A percentile compares a stretch with the other conserved stretches of the same genome.
phyloP scores from a whole-genome alignment of 1,140 invertebrate species.

The Drosophila littoralis region DNA sequence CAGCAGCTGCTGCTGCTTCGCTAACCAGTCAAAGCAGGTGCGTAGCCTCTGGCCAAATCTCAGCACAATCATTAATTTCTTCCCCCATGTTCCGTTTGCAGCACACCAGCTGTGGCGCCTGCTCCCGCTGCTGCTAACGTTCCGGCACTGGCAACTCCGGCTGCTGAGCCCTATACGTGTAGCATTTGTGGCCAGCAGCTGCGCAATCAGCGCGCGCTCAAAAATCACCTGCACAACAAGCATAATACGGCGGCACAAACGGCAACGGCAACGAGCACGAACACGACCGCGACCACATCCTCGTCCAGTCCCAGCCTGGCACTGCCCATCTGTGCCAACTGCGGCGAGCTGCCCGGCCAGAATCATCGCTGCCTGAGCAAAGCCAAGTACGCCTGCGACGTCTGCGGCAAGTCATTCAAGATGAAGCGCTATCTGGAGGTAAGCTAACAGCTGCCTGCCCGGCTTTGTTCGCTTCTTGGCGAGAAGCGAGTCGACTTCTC shows the following conservation, averaged over 20 bases:
- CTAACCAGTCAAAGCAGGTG: constrained; percentile 42
- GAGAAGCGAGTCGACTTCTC: too few species aligned
- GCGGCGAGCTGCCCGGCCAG: constrained; percentile 55
- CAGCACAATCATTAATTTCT: background rate
- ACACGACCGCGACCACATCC: background rate
- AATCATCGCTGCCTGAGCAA: constrained; percentile 65
- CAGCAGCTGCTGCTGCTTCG: constrained; percentile 2
- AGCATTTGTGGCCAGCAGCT: constrained; percentile 41
- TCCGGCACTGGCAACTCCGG: background rate
- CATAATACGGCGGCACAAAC: constrained; percentile 17
- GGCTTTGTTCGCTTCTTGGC: too few species aligned
- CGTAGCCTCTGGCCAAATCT: background rate
- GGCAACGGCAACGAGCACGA: background rate
- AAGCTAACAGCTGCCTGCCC: background rate
- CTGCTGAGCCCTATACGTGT: constrained; percentile 22
- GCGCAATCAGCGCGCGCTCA: constrained; percentile 50
- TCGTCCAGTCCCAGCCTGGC: constrained; percentile 17
- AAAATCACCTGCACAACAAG: constrained; percentile 58
- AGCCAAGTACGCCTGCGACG: constrained; percentile 68
- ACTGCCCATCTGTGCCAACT: constrained; percentile 48
- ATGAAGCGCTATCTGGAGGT: constrained; percentile 75
- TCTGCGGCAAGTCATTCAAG: constrained; percentile 75
- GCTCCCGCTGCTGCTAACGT: background rate
- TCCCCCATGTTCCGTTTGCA: background rate
- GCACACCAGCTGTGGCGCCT: constrained; percentile 11